Evolutionary conservation across 2,888 invertebrate species (phyloP).

Genomic region (Drosophila pullipes): DNA sequence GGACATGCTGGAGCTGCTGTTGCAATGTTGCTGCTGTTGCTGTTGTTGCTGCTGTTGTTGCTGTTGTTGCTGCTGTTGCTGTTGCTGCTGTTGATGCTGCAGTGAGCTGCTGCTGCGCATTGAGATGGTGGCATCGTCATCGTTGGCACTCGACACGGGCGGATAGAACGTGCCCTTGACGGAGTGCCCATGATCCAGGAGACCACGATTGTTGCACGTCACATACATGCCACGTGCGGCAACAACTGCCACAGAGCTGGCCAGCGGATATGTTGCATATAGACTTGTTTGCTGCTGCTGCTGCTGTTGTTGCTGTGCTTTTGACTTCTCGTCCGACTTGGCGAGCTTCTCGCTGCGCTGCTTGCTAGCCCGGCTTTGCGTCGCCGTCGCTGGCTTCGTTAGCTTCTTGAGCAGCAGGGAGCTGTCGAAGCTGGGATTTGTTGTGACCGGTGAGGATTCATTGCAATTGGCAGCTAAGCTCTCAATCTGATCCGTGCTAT

Average conservation of each 20-base stretch:
- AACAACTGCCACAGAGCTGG: slow-evolving; percentile 88
- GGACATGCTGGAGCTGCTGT: slow-evolving; percentile 68
- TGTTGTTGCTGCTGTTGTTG: slow-evolving; percentile 21
- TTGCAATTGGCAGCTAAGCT: slow-evolving; percentile 54
- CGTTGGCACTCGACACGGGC: slow-evolving; percentile 91
- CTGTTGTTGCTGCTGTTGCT: slow-evolving; percentile 17
- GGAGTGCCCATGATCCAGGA: slow-evolving; percentile 92
- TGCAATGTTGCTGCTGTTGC: slow-evolving; percentile 31
- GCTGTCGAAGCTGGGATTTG: slow-evolving; percentile 57
- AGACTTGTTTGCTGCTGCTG: slow-evolving; percentile 53
- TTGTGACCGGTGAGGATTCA: slow-evolving; percentile 55
- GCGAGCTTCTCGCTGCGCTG: slow-evolving; percentile 59
- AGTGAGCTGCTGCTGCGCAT: slow-evolving; percentile 84
- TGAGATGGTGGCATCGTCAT: slow-evolving; percentile 86
- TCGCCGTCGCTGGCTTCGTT: slow-evolving; percentile 56
- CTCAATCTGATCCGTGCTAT: slow-evolving; percentile 76
- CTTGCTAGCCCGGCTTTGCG: slow-evolving; percentile 54
- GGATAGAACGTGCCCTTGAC: slow-evolving; percentile 96
- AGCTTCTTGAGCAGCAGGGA: slow-evolving; percentile 73
- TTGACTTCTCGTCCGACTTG: slow-evolving; percentile 69
- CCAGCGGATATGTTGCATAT: slow-evolving; percentile 81
- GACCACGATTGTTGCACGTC: slow-evolving; percentile 92
- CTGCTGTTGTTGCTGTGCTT: slow-evolving; percentile 61
- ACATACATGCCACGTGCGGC: slow-evolving; percentile 95
- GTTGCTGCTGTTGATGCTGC: slow-evolving; percentile 81